These are phyloP conservation scores for Acanthurus tractus DNA, from an alignment of 2,797 vertebrate species.

Conservation along the genomic window DNA sequence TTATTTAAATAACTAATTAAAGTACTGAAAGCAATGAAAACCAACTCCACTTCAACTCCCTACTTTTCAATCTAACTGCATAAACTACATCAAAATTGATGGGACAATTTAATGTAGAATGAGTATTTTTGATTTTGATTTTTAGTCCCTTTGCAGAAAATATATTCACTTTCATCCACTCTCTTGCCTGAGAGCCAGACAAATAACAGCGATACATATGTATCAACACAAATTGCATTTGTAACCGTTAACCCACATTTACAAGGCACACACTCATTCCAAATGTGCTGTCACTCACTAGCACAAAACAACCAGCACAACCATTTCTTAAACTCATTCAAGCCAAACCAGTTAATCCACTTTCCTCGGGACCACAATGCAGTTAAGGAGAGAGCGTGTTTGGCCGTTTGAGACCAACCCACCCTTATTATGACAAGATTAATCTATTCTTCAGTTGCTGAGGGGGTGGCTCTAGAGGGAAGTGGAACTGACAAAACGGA, in stretches of 20 bases:
- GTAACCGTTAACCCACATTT: neutral
- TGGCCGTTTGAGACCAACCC: conserved; percentile 66
- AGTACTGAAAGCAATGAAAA: neutral
- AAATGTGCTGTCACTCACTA: conserved; percentile 16
- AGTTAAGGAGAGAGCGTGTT: conserved; percentile 64
- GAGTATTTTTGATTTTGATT: neutral
- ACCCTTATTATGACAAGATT: conserved; percentile 63
- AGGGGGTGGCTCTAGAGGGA: conserved; percentile 51
- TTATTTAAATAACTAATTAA: neutral
- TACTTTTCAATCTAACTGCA: no score
- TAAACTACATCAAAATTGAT: no score
- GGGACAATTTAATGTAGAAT: neutral
- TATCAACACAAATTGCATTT: neutral
- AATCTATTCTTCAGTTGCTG: conserved; percentile 59
- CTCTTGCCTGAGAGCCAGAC: conserved; percentile 21
- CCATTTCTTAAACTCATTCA: conserved; percentile 43
- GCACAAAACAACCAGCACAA: conserved; percentile 29
- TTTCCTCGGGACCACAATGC: conserved; percentile 51
- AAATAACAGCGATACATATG: conserved; percentile 11
- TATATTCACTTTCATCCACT: no score
- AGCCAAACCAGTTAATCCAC: conserved; percentile 80
- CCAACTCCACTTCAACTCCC: no score
- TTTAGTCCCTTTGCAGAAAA: no score
- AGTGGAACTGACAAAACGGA: conserved; percentile 59
- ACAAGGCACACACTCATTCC: conserved; percentile 5